Percentiles rank a stretch among this genome's conserved stretches.
Evolutionary conservation across 92 coral and sea anemone genomes (phyloP).

Genomic region (Actinernus sp.): DNA sequence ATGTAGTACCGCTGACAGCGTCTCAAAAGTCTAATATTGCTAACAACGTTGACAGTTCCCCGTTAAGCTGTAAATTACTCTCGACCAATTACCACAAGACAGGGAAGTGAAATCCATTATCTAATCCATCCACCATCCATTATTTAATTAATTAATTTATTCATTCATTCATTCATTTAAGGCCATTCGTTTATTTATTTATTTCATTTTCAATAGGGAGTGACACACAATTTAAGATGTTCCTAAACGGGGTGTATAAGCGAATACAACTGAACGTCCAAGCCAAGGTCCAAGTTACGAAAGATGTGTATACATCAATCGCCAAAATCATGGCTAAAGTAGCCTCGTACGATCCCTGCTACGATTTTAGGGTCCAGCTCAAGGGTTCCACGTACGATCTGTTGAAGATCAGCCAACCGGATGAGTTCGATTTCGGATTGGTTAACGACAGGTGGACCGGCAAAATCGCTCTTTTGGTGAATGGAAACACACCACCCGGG

Average conservation of each 20-base stretch:
- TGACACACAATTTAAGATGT: slow-evolving; percentile 8
- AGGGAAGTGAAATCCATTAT: no score
- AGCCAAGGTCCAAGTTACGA: neutral
- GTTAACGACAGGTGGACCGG: slow-evolving; percentile 30
- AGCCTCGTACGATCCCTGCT: slow-evolving; percentile 21
- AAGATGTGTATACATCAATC: neutral
- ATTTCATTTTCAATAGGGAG: slow-evolving; percentile 2
- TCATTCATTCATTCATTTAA: no score
- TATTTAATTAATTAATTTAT: no score
- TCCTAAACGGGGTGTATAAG: neutral
- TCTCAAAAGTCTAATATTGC: no score
- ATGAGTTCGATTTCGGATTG: slow-evolving; percentile 41
- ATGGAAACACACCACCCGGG: slow-evolving; percentile 12
- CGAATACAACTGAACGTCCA: slow-evolving; percentile 18
- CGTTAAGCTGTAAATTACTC: no score
- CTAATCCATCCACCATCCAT: no score
- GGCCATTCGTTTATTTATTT: neutral
- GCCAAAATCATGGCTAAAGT: slow-evolving; percentile 12
- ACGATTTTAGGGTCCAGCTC: slow-evolving; percentile 20
- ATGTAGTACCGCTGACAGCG: no score
- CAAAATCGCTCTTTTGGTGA: slow-evolving; percentile 10
- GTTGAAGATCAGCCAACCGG: slow-evolving; percentile 40
- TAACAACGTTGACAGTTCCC: no score
- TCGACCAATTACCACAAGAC: no score
- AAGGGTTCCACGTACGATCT: slow-evolving; percentile 41